A percentile compares a stretch with the other conserved stretches of the same genome.
Evolutionary conservation across 2,888 invertebrate species (phyloP).

Genomic region (Phengaris arion): DNA sequence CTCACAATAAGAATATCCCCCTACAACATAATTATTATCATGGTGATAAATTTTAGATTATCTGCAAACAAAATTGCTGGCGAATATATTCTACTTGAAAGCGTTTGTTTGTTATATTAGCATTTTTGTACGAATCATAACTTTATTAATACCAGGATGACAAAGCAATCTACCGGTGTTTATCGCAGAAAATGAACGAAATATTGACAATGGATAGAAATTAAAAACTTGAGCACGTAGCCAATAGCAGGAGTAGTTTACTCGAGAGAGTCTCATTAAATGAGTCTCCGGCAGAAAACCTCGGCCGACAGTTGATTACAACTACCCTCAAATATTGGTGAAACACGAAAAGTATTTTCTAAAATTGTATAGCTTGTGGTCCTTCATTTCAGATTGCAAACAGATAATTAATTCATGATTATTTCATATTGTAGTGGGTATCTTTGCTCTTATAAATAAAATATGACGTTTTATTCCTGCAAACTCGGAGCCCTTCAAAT

Average conservation of each 20-base stretch:
- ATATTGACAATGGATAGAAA: background rate
- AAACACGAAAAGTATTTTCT: background rate
- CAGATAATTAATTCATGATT: too few relatives aligned
- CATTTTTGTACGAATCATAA: background rate
- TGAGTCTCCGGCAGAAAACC: conserved; percentile 20
- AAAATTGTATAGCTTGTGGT: too few relatives aligned
- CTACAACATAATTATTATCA: background rate
- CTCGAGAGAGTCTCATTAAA: conserved; percentile 26
- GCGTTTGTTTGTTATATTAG: too few relatives aligned
- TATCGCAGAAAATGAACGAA: background rate
- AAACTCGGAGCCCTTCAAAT: too few relatives aligned
- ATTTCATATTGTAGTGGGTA: too few relatives aligned
- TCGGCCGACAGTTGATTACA: conserved; percentile 31
- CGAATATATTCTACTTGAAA: background rate
- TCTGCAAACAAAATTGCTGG: conserved; percentile 21
- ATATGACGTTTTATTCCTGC: too few relatives aligned
- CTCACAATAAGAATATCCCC: background rate
- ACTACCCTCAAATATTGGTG: conserved; percentile 24
- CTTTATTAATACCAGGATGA: background rate
- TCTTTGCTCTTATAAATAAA: too few relatives aligned
- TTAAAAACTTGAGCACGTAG: conserved; percentile 23
- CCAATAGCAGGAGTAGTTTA: conserved; percentile 22
- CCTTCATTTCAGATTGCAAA: background rate
- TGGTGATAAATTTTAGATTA: background rate
- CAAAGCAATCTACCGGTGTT: background rate